These are phyloP conservation scores for Empis stercorea DNA, from an alignment of 2,888 invertebrate species.

Conservation along the genomic window DNA sequence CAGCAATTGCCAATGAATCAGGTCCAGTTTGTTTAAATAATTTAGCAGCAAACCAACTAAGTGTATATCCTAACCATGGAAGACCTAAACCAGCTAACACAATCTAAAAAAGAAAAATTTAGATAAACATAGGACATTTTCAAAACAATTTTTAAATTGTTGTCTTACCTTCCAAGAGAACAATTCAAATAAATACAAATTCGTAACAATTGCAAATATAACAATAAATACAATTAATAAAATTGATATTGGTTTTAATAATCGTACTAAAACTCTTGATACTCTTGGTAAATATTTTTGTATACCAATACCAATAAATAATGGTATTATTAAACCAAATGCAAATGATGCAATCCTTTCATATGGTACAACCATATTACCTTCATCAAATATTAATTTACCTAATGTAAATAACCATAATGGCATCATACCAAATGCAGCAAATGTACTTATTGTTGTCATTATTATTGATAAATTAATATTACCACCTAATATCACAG, in stretches of 20 bases:
- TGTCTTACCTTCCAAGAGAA: conserved; percentile 81
- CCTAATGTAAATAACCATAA: conserved; percentile 85
- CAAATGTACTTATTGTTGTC: conserved; percentile 82
- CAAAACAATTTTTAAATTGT: no score
- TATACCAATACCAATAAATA: conserved; percentile 49
- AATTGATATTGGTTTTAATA: conserved; percentile 74
- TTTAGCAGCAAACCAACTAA: conserved; percentile 52
- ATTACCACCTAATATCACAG: conserved; percentile 81
- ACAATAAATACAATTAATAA: conserved; percentile 71
- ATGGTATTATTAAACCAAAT: conserved; percentile 61
- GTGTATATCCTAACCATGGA: conserved; percentile 68
- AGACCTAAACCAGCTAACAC: conserved; percentile 64
- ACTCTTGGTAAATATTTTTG: conserved; percentile 56
- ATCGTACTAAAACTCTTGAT: conserved; percentile 56
- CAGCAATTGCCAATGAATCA: conserved; percentile 75
- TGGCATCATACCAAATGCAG: conserved; percentile 86
- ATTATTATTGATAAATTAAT: conserved; percentile 87
- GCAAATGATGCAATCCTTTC: conserved; percentile 60
- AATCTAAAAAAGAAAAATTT: conserved; percentile 43
- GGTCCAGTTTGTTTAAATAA: conserved; percentile 46
- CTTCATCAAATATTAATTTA: conserved; percentile 55
- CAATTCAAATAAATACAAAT: conserved; percentile 74
- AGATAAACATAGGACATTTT: no score
- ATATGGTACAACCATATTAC: conserved; percentile 65
- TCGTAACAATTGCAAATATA: conserved; percentile 76